Base-by-base conservation (phyloP, 2,113 vertebrate genomes). In the Sigmodon hispidus region DNA sequence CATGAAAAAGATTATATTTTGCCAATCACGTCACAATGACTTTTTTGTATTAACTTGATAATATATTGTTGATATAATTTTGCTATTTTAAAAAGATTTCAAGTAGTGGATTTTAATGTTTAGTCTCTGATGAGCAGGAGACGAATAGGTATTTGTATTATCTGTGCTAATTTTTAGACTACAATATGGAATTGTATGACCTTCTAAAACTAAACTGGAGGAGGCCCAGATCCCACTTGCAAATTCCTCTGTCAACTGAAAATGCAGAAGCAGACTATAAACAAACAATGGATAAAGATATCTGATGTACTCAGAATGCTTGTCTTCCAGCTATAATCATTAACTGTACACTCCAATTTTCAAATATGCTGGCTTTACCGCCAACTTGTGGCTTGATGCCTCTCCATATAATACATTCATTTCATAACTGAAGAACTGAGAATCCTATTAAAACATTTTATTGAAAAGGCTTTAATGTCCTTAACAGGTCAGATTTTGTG, bases 41-140 rank as follows among this genome's bases (percentile, higher is more conserved):
- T 40, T 92, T 92, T 79, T 89, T 94, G 63, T 76, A 52, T 77
- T 16, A 79, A 21, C 16, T 94, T 59, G 61, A n/a, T 81, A 93
- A 89, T 70, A 21, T 52, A 85, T 70, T 83, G 59, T 84, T 67
- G 75, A 72, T 70, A 87, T 26, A 69, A 31, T 67, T 93, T 90
- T 69, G 63, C 55, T 63, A 34, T 63, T 77, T 94, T 88, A 26
- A 79, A 52, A 1, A 6, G 0, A n/a, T 95, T 84, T 91, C 77
- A 57, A 90, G 69, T 55, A 94, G 17, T 1, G 2, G n/a, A 2
- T 0, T 43, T 59, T 43, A 67, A 80, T 45, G 48, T 88, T 84
- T 79, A 94, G 63, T 92, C 50, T 90, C 26, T n/a, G 9, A 76
- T 77, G 57, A 94, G 12, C 67, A 63, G 1, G 17, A 50, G 65